phyloP scores from a whole-genome alignment of 2,113 vertebrate species.

The Kryptolebias marmoratus region DNA sequence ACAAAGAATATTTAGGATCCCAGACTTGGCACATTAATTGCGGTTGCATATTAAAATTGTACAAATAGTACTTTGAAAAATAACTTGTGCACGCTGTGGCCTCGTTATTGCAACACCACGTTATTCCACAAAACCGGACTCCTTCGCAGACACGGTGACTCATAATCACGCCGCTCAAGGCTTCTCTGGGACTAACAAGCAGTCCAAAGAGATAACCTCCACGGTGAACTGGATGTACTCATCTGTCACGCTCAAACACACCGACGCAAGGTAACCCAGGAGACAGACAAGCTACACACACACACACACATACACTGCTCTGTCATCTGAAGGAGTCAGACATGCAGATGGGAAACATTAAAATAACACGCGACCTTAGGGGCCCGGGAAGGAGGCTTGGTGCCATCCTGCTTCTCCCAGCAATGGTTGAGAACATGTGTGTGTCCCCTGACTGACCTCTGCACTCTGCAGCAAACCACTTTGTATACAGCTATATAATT shows the following conservation, averaged over 20 bases:
- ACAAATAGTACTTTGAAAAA: background rate
- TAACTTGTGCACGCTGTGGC: background rate
- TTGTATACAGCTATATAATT: conserved; percentile 49
- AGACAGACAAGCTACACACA: conserved; percentile 19
- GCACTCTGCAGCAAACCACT: conserved; percentile 52
- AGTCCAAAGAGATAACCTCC: conserved; percentile 48
- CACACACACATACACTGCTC: background rate
- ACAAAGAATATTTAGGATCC: conserved; percentile 31
- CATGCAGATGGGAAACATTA: conserved; percentile 70
- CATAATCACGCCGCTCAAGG: conserved; percentile 16
- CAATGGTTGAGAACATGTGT: background rate
- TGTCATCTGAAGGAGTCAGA: conserved; percentile 34
- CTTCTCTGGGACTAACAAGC: conserved; percentile 22
- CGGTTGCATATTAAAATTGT: background rate
- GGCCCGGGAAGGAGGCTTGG: conserved; percentile 39
- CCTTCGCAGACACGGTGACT: conserved; percentile 20
- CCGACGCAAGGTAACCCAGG: conserved; percentile 17
- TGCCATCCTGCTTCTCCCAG: conserved; percentile 45
- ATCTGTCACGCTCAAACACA: conserved; percentile 30
- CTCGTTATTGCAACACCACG: background rate
- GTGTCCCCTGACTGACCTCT: conserved; percentile 51
- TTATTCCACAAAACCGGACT: conserved; percentile 8
- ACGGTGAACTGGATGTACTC: conserved; percentile 22
- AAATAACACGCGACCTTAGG: conserved; percentile 62
- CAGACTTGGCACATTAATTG: background rate